Conservation (phyloP, 92 coral and sea anemone genomes). For the Actinernus sp. region DNA sequence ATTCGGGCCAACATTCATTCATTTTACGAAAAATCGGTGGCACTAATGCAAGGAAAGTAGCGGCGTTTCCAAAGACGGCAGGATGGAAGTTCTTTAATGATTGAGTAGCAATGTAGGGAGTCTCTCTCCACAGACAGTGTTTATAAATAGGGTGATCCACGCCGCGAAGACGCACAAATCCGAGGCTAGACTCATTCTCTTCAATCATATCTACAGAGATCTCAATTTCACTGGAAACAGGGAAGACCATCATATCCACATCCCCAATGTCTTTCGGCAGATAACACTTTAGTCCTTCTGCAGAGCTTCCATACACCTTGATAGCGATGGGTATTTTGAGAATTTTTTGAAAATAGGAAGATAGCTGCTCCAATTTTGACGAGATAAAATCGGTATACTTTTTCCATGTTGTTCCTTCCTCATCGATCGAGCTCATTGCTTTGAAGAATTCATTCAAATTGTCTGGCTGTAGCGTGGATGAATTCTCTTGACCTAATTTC, state of each 20-base stretch:
- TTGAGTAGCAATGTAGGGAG: constrained; percentile 57
- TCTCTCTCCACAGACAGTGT: constrained; percentile 38
- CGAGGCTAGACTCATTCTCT: constrained; percentile 15
- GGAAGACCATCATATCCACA: constrained; percentile 59
- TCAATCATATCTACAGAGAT: constrained; percentile 50
- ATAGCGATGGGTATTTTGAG: background rate
- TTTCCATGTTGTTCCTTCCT: constrained; percentile 21
- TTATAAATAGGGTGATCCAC: constrained; percentile 51
- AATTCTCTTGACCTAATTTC: no score
- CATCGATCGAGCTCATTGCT: constrained; percentile 17
- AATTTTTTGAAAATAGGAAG: background rate
- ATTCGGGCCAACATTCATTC: background rate
- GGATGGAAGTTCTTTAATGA: constrained; percentile 62
- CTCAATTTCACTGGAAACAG: constrained; percentile 26
- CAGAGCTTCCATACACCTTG: constrained; percentile 57
- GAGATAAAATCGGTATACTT: constrained; percentile 1
- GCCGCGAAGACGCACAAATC: constrained; percentile 58
- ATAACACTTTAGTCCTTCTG: constrained; percentile 51
- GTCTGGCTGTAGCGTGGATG: no score
- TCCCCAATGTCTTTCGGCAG: constrained; percentile 59
- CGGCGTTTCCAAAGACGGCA: constrained; percentile 41
- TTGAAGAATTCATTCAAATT: constrained; percentile 23
- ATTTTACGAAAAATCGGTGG: background rate
- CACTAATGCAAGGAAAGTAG: background rate
- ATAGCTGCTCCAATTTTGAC: background rate